Conservation (phyloP, 2,797 vertebrate genomes). For the Crocidura indochinensis region DNA sequence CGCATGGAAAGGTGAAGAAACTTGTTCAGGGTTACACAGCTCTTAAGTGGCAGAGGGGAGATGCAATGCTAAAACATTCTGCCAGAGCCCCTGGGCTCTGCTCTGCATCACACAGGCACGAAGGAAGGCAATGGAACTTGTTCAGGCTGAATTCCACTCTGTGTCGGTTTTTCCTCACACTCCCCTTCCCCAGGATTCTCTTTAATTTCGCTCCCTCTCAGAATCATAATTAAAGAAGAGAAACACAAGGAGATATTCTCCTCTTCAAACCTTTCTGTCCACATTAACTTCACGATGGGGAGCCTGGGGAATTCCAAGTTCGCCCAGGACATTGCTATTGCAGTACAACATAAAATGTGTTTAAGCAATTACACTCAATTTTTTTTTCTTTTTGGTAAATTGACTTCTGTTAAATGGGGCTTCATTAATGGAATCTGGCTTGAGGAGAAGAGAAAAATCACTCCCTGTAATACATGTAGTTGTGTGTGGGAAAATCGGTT, state of each 20-base stretch:
- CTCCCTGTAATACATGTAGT: slow-evolving; percentile 79
- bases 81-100: background rate
- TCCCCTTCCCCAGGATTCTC: slow-evolving; percentile 28
- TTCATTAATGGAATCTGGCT: slow-evolving; percentile 86
- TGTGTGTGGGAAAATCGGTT: slow-evolving; percentile 66
- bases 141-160: slow-evolving; percentile 43
- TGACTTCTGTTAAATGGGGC: slow-evolving; percentile 82
- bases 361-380: slow-evolving; percentile 83
- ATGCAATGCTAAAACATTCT: background rate
- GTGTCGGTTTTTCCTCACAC: background rate
- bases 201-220: slow-evolving; percentile 76
- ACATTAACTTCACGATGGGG: slow-evolving; percentile 81
- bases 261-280: slow-evolving; percentile 77
- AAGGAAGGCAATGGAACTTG: background rate
- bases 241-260: slow-evolving; percentile 63
- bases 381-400: slow-evolving; percentile 82
- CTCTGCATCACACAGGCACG: background rate
- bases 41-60: background rate
- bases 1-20: slow-evolving; percentile 47
- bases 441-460: slow-evolving; percentile 74
- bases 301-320: slow-evolving; percentile 78
- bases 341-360: slow-evolving; percentile 76
- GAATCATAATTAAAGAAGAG: slow-evolving; percentile 83
- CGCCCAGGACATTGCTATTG: slow-evolving; percentile 73
- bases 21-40: slow-evolving; percentile 15